A percentile compares a stretch with the other conserved stretches of the same genome.
Conservation (phyloP, 2,888 invertebrate species). For the Lapara coniferarum region DNA sequence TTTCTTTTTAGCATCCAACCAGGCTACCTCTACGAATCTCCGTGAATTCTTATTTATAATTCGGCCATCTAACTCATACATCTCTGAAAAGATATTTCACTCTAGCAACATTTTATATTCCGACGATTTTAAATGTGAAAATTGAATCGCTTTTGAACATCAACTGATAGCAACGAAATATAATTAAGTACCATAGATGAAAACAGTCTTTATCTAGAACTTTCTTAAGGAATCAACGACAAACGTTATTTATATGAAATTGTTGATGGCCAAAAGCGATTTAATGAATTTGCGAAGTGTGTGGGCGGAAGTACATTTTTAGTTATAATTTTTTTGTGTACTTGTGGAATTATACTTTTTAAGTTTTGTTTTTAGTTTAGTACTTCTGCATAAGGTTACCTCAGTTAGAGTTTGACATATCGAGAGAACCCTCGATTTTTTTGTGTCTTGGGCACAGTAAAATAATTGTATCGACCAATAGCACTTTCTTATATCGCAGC, state of each 20-base stretch:
- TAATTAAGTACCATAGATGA: slow-evolving; percentile 1
- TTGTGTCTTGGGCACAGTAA: slow-evolving; percentile 53
- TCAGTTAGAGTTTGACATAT: slow-evolving; percentile 50
- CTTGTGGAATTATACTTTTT: slow-evolving; percentile 41
- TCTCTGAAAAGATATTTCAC: slow-evolving; percentile 29
- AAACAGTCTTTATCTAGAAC: not conserved
- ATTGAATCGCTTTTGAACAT: slow-evolving; percentile 18
- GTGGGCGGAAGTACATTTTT: slow-evolving; percentile 61
- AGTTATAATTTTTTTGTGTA: slow-evolving; percentile 42
- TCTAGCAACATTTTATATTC: slow-evolving; percentile 12
- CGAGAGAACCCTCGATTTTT: slow-evolving; percentile 46
- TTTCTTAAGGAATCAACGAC: slow-evolving; percentile 11
- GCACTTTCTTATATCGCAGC: slow-evolving; percentile 17
- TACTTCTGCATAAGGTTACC: slow-evolving; percentile 53
- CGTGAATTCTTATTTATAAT: not conserved
- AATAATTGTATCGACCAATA: slow-evolving; percentile 31
- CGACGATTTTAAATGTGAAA: slow-evolving; percentile 1
- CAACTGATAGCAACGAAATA: slow-evolving; percentile 8
- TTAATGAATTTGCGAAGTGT: slow-evolving; percentile 18
- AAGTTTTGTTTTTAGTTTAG: slow-evolving; percentile 36
- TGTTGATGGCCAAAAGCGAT: slow-evolving; percentile 13
- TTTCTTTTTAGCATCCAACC: slow-evolving; percentile 17
- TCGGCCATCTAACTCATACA: not conserved
- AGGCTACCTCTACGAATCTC: slow-evolving; percentile 25
- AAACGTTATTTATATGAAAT: not conserved